These are phyloP conservation scores for Pollenia angustigena DNA, from an alignment of 2,888 invertebrate genomes.

Conservation along the genomic window DNA sequence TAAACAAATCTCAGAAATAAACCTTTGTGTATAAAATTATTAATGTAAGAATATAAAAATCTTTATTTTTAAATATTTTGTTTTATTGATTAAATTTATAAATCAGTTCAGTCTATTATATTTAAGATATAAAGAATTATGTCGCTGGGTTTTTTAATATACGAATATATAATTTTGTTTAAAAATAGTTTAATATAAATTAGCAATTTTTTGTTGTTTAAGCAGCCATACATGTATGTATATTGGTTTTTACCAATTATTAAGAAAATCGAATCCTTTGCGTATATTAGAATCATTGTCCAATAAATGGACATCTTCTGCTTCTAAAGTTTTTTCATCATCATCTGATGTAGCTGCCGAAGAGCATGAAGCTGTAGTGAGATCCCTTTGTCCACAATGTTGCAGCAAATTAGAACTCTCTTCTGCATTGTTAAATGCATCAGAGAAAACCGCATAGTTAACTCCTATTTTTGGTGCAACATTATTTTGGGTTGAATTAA, in stretches of 20 bases:
- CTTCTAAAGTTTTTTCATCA: constrained; percentile 76
- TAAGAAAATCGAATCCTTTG: constrained; percentile 80
- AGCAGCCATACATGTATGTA: neutral
- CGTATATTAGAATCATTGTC: constrained; percentile 76
- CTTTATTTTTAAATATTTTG: neutral
- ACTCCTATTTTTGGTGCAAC: constrained; percentile 43
- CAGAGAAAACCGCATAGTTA: constrained; percentile 69
- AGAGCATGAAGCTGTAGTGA: constrained; percentile 75
- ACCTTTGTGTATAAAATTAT: too few relatives aligned
- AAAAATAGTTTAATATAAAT: constrained; percentile 38
- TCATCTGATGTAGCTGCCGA: constrained; percentile 73
- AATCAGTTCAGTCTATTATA: constrained; percentile 70
- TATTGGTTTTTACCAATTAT: constrained; percentile 77
- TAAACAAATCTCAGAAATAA: too few relatives aligned
- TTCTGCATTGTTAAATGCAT: constrained; percentile 58
- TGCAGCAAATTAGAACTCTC: constrained; percentile 69
- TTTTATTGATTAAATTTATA: constrained; percentile 40
- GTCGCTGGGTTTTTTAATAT: constrained; percentile 57
- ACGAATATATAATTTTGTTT: constrained; percentile 45
- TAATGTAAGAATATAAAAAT: too few relatives aligned
- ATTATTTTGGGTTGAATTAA: constrained; percentile 54
- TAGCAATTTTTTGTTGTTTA: neutral
- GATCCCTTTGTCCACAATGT: constrained; percentile 72
- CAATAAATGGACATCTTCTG: constrained; percentile 77
- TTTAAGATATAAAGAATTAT: constrained; percentile 31